phyloP scores from a whole-genome alignment of 2,113 vertebrate species.

The Panurus biarmicus region DNA sequence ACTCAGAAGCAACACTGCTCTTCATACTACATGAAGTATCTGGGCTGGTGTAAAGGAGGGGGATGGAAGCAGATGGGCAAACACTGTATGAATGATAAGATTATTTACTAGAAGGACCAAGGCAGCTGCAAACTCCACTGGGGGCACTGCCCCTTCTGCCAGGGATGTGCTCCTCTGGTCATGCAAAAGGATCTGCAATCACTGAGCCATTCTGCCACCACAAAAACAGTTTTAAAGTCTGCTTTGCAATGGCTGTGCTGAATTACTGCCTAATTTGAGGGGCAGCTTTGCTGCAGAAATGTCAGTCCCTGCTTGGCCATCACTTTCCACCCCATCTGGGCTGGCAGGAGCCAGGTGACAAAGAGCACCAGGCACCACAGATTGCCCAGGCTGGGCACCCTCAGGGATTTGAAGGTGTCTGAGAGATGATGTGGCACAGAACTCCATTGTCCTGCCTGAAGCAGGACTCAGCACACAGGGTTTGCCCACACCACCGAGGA shows the following conservation, averaged over 20 bases:
- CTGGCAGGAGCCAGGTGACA: background rate
- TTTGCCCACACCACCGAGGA: background rate
- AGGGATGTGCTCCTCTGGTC: background rate
- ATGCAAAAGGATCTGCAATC: background rate
- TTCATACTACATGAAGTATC: background rate
- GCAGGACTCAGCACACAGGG: background rate
- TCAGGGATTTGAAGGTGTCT: background rate
- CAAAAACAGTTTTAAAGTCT: background rate
- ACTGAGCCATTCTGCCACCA: background rate
- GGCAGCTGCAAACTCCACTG: background rate
- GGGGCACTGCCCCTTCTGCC: background rate
- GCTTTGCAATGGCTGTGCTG: background rate
- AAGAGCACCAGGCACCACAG: background rate
- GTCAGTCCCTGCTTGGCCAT: background rate
- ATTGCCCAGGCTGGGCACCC: background rate
- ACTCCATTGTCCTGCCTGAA: background rate
- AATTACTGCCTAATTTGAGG: background rate
- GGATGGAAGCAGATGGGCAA: background rate
- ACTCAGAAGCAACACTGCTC: background rate
- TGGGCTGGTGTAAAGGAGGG: background rate
- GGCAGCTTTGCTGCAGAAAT: background rate
- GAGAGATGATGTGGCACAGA: background rate
- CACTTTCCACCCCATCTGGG: background rate
- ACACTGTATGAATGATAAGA: rapidly evolving
- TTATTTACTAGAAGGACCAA: background rate